Base-by-base conservation (phyloP, 64 coral and sea anemone species). In the Exaiptasia diaphana region DNA sequence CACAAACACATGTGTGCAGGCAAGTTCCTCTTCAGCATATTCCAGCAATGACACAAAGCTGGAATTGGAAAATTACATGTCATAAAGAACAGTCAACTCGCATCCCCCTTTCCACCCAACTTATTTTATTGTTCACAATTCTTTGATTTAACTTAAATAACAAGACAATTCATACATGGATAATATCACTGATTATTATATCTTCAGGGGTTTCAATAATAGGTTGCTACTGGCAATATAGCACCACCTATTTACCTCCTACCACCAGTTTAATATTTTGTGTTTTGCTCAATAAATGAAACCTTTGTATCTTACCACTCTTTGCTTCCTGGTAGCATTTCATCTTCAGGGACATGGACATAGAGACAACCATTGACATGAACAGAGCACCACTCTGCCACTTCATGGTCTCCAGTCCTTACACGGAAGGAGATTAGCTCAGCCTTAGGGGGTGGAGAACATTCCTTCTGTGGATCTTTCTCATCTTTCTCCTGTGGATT, bases 21-120 rank as follows among this genome's bases (percentile, higher is more conserved):
- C 45, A 50, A 95, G 67, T 30, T 95, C 33, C 44, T 95, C 91
- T 64, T 95, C 91, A 37, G 91, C 86, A 90, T 89, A 95, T 61
- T 95, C 91, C 38, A 95, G 65, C 28, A 95, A 53, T 41, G 91
- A 95, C 2, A 95, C 74, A 75, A 95, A 89, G 67, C 91, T 95
- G 22, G 5, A 76, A 20, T 18, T 39, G 49, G 44, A 76, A 75
- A 14, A 87, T 1, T 39, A 10, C 46, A 20, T 53, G 23, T 75
- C 15, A 5, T n/a, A n/a, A n/a, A n/a, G n/a, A n/a, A n/a, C n/a
- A 0, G 11, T 27, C 17, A 68, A 68, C 11, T n/a, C n/a, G 11
- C 49, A 11, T n/a, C 49, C 11, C n/a, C 49, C 11, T 11, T 12
- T 52, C 49, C 49, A 52, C 49, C 49, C 10, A 12, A 52, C 10